Conservation (phyloP, 2,888 invertebrate genomes). For the Platycheirus rosarum region DNA sequence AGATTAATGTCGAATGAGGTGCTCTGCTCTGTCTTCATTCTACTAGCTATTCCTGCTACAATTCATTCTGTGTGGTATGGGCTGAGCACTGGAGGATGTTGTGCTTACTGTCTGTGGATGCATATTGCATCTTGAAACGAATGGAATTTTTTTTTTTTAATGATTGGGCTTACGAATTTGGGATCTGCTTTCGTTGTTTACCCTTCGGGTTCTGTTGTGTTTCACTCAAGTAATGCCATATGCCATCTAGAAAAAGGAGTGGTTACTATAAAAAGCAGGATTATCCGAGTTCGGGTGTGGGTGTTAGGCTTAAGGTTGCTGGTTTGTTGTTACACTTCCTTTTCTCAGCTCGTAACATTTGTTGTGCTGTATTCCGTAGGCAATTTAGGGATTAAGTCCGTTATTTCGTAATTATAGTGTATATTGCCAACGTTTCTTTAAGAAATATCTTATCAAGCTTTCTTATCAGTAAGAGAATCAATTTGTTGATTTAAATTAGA, state of each 20-base stretch:
- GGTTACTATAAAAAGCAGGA: conserved; percentile 40
- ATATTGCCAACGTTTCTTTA: no score
- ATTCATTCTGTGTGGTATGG: conserved; percentile 24
- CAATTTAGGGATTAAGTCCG: neutral
- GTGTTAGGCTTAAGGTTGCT: conserved; percentile 1
- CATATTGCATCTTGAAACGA: conserved; percentile 26
- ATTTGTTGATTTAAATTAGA: no score
- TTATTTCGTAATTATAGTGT: no score
- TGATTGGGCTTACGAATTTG: conserved; percentile 10
- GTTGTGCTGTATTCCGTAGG: neutral
- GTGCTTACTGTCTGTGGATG: conserved; percentile 9
- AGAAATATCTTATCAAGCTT: no score
- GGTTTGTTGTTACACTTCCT: neutral
- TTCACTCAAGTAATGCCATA: conserved; percentile 44
- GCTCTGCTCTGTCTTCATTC: conserved; percentile 42
- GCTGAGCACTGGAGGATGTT: conserved; percentile 26
- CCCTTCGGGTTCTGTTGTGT: conserved; percentile 35
- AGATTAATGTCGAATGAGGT: conserved; percentile 69
- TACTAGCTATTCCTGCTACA: conserved; percentile 29
- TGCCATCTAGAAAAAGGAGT: conserved; percentile 58
- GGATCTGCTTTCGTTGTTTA: conserved; percentile 18
- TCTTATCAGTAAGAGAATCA: no score
- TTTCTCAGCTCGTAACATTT: neutral
- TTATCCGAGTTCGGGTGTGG: conserved; percentile 18
- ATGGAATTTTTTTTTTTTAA: conserved; percentile 7